Percentiles rank a stretch among this genome's conserved stretches.
Conservation (phyloP, 2,797 vertebrate genomes). For the Numenius phaeopus region DNA sequence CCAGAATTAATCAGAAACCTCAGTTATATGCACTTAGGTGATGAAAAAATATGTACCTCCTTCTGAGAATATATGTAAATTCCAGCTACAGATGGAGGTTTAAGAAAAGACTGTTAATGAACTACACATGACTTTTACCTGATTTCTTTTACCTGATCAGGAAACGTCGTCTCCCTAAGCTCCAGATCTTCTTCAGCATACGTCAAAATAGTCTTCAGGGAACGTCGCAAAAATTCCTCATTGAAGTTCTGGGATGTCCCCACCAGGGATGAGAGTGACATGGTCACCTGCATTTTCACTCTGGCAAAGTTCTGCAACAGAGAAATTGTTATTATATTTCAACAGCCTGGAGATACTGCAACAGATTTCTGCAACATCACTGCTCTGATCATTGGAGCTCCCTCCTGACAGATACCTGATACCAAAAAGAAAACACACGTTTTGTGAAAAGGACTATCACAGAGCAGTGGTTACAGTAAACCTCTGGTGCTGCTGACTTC, state of each 20-base stretch:
- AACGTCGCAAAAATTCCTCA: constrained; percentile 96
- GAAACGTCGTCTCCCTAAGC: constrained; percentile 94
- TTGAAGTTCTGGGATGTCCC: constrained; percentile 99
- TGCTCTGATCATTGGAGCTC: not conserved
- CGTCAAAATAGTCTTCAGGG: constrained; percentile 96
- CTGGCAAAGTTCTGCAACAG: constrained; percentile 93
- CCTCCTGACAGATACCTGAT: not conserved
- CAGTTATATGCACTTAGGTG: not conserved
- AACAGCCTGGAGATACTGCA: not conserved
- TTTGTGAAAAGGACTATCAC: not conserved
- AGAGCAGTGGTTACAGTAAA: not conserved
- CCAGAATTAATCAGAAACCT: not conserved
- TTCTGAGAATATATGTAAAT: not conserved
- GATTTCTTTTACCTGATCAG: constrained; percentile 89
- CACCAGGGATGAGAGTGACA: constrained; percentile 97
- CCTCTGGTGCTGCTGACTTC: not conserved
- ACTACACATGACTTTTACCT: not conserved
- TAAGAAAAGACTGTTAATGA: not conserved
- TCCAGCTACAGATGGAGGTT: not conserved
- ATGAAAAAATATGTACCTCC: not conserved
- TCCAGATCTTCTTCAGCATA: constrained; percentile 98
- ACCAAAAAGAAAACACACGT: not conserved
- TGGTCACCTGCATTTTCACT: constrained; percentile 99
- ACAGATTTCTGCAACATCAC: not conserved
- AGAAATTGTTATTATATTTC: not conserved